Base-by-base conservation (phyloP, 2,113 vertebrate genomes). In the Nannospalax galili region DNA sequence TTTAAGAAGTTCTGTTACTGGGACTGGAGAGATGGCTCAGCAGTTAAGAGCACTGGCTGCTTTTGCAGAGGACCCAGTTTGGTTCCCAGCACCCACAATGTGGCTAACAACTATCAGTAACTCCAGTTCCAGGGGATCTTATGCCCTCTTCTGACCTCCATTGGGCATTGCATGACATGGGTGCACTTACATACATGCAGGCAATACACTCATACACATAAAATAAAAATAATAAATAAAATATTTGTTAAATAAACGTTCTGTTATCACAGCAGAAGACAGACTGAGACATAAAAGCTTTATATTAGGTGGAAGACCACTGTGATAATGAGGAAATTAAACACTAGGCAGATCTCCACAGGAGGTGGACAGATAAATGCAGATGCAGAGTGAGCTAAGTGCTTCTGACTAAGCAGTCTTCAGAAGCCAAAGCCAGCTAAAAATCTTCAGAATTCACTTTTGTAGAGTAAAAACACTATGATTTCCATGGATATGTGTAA, bases 361-460 rank as follows among this genome's bases (percentile, higher is more conserved):
- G 9, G 7, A 17, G 11, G 22, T 5, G 20, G 35, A 26, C 3
- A 7, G 6, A 6, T 22, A 70, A 75, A n/a, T 2, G 28, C 14
- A 32, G 24, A 24, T 4, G 5, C 8, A 72, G 0, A 11, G 0
- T 32, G 35, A 52, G 26, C 24, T 24, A 10, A 67, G 17, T 42
- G 20, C 30, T 69, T 35, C 64, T 8, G 14, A 73, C 60, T 16
- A 88, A 64, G 86, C 28, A 64, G 28, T 26, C 19, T 3, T 86
- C 48, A 58, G 74, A 69, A 79, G 45, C 67, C 42, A 37, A 60
- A 73, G 32, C 64, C 28, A 58, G 58, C 70, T 87, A 42, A 81
- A 58, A 88, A 89, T 30, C 45, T 81, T 85, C 81, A 81, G 84
- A 72, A 86, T 28, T n/a, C 4, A 15, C 24, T 45, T 88, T 60